Evolutionary conservation across 2,797 vertebrate species (phyloP), one percentile per base, ranked within the genome.

Genomic region (Aythya fuligula): DNA sequence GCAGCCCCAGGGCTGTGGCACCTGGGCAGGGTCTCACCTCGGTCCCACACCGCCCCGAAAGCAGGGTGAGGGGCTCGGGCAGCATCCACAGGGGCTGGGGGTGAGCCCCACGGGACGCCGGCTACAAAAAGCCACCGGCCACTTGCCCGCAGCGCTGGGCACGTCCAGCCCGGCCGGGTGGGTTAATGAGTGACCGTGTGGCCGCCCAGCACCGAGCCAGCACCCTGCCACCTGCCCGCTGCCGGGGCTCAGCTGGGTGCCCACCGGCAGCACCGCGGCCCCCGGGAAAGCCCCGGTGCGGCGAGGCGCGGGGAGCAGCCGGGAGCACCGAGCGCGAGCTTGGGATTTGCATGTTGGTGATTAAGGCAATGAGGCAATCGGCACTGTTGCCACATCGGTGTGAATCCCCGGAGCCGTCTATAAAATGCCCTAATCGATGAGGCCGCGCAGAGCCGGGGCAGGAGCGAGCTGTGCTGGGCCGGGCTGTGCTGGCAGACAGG

Each of bases 391-490:
- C 78, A 85, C 95, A 95, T 95, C 94, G 2, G 81, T 64, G 92
- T 93, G 96, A 96, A 93, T 89, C 87, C 95, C 95, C 92, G 20
- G 45, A 27, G 62, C 77, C 87, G 43, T 7, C 77, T 96, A 96
- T 96, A 96, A 73, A 96, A 96, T 94, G 95, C 92, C 92, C 84
- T 8, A 17, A 95, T 95, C 92, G 80, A 96, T 96, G 96, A 47
- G 67, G 87, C 78, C 77, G 28, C 36, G 3, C 91, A 89, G 82
- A 86, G 49, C 86, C 9, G 27, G 71, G 76, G 60, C 86, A 81
- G 82, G 65, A 67, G 18, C 21, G 39, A 67, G 81, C 65, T 6
- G 91, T 11, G 85, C 82, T 14, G 81, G 90, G 77, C 73, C 14
- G 28, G 89, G 87, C 72, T 2, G 4, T 1, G 0, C 53, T 41